These are phyloP conservation scores for Sphaeridia pumilis DNA, from an alignment of 2,888 invertebrate genomes.

Conservation along the genomic window DNA sequence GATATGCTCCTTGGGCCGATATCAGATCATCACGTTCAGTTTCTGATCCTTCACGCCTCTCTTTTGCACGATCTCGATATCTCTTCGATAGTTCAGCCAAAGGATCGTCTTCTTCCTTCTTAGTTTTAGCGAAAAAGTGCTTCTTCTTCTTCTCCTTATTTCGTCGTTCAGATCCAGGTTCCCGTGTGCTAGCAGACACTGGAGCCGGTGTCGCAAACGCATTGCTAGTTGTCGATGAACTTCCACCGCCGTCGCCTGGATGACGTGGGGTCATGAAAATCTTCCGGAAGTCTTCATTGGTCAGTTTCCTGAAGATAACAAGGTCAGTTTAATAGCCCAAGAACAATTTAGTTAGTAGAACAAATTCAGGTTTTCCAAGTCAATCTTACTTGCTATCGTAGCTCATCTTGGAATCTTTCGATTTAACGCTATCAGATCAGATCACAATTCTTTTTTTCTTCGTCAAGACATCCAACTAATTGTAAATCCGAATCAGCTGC, in stretches of 20 bases:
- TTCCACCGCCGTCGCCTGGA: constrained; percentile 40
- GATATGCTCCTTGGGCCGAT: constrained; percentile 64
- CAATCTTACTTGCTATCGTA: too few species aligned
- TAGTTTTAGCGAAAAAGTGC: constrained; percentile 78
- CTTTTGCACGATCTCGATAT: constrained; percentile 80
- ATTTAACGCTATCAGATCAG: too few species aligned
- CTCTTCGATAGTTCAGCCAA: constrained; percentile 87
- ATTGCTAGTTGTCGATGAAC: constrained; percentile 21
- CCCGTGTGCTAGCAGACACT: constrained; percentile 33
- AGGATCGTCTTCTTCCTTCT: constrained; percentile 89
- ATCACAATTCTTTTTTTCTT: too few species aligned
- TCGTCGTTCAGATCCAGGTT: constrained; percentile 22
- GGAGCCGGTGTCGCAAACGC: constrained; percentile 30
- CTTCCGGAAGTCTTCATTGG: constrained; percentile 95
- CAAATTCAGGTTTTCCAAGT: too few species aligned
- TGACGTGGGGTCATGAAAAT: constrained; percentile 87
- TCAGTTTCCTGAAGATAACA: constrained; percentile 45
- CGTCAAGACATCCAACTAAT: too few species aligned
- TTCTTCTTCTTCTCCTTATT: constrained; percentile 72
- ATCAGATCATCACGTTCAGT: constrained; percentile 72
- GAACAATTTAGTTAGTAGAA: too few species aligned
- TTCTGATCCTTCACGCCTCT: constrained; percentile 71
- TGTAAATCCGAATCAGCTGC: too few species aligned
- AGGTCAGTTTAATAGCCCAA: neutral
- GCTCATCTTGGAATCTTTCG: too few species aligned